Evolutionary conservation across 2,888 invertebrate species (phyloP), one percentile per base, ranked within the genome.

Genomic region (Mermis nigrescens): DNA sequence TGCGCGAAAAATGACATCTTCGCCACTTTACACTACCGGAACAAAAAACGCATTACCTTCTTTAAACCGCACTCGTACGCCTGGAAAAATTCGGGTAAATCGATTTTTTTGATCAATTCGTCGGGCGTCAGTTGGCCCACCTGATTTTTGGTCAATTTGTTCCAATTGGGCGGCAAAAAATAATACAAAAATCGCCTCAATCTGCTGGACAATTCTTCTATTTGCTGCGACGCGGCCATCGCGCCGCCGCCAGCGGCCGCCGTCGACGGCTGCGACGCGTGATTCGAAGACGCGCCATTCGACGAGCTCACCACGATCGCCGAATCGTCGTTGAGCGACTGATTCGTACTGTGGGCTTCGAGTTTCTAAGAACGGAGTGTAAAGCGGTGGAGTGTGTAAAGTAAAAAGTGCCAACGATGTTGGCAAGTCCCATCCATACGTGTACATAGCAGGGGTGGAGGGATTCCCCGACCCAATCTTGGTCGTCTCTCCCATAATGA

Each of bases 131-230:
- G 19, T 7, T 24, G 38, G 19, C 22, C 22, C 15, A 59, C 46
- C 27, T 59, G 28, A 15, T 57, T 24, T 27, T 59, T 59, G 24
- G 55, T 58, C 55, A 57, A 24, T 19, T 32, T 27, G 19, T 38
- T 38, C 55, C 56, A 59, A 55, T 59, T 57, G 22, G 59, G 59
- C 12, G 59, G 59, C 56, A 59, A 45, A 26, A 59, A 59, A 45
- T 57, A 59, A 28, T 32, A 57, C 24, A 59, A 56, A 26, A 19
- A 57, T 31, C 56, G 31, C 45, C 59, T 54, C 24, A 46, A 59
- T 15, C n/a, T 3, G 22, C n/a, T 24, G 4, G 19, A 24, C 54
- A 28, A 12, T 29, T 26, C 31, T 12, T 54, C 51, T 12, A 48
- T 24, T 24, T 24, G n/a, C 24, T 48, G 15, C 24, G 24, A 12